Evolutionary conservation across 2,113 vertebrate species (phyloP).

Genomic region (Zosterops japonicus): DNA sequence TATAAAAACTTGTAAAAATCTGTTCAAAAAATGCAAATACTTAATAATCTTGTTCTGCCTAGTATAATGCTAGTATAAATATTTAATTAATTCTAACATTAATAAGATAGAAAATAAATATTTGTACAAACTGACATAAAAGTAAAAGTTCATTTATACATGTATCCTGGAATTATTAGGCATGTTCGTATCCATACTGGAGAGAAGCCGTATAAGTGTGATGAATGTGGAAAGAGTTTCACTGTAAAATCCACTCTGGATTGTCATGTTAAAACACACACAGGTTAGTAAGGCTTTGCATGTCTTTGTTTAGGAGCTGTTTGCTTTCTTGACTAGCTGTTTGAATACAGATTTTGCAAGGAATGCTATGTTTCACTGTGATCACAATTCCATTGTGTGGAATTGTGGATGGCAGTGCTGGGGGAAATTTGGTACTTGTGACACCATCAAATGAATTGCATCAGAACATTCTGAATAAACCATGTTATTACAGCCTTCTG

Average conservation of each 20-base stretch:
- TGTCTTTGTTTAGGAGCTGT: background rate
- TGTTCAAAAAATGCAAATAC: background rate
- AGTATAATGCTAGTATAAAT: background rate
- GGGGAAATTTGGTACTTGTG: background rate
- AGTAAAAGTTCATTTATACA: background rate
- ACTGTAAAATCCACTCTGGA: constrained; percentile 94
- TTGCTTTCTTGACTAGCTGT: background rate
- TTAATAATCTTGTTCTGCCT: background rate
- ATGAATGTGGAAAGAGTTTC: constrained; percentile 92
- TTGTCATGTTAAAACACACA: constrained; percentile 91
- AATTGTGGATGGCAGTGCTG: background rate
- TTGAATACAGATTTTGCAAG: background rate
- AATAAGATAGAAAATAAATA: background rate
- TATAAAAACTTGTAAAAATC: background rate
- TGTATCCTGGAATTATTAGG: constrained; percentile 60
- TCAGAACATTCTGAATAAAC: background rate
- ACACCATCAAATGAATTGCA: background rate
- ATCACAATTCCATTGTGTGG: background rate
- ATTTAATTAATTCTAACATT: background rate
- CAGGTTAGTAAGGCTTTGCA: constrained; percentile 74
- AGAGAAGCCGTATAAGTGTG: constrained; percentile 89
- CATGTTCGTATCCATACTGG: constrained; percentile 91
- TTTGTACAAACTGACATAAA: background rate
- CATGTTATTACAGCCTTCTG: background rate
- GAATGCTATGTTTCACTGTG: background rate